Percentiles rank a stretch among this genome's conserved stretches.
These are phyloP conservation scores for Cheirogaleus medius DNA, from an alignment of 2,113 vertebrate species.

Conservation along the genomic window DNA sequence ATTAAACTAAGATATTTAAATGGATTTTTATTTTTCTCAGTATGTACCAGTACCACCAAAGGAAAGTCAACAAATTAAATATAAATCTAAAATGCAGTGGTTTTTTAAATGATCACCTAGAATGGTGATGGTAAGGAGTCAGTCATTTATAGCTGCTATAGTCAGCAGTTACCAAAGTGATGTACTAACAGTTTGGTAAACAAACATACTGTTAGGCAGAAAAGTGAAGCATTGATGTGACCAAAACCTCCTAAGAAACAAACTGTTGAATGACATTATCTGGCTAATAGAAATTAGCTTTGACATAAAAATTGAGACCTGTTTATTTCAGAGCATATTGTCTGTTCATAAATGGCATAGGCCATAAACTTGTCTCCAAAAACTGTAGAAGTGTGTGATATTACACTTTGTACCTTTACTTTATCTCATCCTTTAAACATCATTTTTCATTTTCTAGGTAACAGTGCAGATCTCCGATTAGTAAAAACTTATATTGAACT, in stretches of 20 bases:
- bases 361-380: not conserved
- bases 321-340: not conserved
- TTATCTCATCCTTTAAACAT: conserved; percentile 20
- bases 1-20: not conserved
- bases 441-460: conserved; percentile 87
- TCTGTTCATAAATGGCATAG: not conserved
- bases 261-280: not conserved
- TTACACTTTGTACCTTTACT: not conserved
- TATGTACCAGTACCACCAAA: not conserved
- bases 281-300: not conserved
- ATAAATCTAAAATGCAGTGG: not conserved
- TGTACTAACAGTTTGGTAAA: not conserved
- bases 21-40: not conserved
- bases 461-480: conserved; percentile 97
- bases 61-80: conserved; percentile 28
- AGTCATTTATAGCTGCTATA: not conserved
- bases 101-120: not conserved
- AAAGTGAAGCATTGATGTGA: not conserved
- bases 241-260: not conserved
- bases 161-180: not conserved
- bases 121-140: not conserved
- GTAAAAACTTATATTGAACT: conserved; percentile 99
- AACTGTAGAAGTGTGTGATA: not conserved
- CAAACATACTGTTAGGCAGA: not conserved
- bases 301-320: not conserved